Evolutionary conservation across 1,140 invertebrate genomes (phyloP), one percentile per base, ranked within the genome.

Genomic region (Ooceraea biroi): DNA sequence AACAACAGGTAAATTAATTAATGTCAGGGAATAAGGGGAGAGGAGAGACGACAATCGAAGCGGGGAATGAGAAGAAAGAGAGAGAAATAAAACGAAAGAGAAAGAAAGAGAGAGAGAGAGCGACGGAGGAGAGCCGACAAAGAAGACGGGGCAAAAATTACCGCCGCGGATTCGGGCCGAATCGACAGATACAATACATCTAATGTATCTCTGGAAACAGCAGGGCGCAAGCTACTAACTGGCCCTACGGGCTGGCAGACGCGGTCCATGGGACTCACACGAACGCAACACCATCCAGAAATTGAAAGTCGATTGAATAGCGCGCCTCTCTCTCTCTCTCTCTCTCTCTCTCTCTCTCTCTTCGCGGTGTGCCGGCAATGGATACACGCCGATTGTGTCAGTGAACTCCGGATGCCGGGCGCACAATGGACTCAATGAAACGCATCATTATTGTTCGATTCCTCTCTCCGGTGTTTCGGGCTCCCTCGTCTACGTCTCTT

Each of bases 291-390:
- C 83, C 76, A 86, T 87, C 82, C 72, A 84, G 68, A 89, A 85
- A 91, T 91, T 89, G 90, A 85, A 91, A 90, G 90, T 90, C 90
- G 87, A 90, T 88, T 90, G 88, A 91, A 91, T 88, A 73, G 83
- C 83, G 66, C 48, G 57, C 30, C 77, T 50, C 44, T 48, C 61
- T 36, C 36, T 36, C 36, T 36, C 44, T 48, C 61, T 36, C 36
- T 36, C 36, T 36, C 36, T 36, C 36, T 36, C 36, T 36, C 36
- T 36, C 36, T 36, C 36, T 36, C 7, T 36, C 36, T 36, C 36
- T 36, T 2, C 36, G 36, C 55, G 69, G 50, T 60, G 72, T 85
- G 77, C 60, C 68, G 36, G 83, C 52, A 83, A 90, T 87, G 82
- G 84, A 90, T 90, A 89, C 83, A 85, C 72, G 61, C 72, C 82